Evolutionary conservation across 2,888 invertebrate species (phyloP).

Genomic region (Alcis repandata): DNA sequence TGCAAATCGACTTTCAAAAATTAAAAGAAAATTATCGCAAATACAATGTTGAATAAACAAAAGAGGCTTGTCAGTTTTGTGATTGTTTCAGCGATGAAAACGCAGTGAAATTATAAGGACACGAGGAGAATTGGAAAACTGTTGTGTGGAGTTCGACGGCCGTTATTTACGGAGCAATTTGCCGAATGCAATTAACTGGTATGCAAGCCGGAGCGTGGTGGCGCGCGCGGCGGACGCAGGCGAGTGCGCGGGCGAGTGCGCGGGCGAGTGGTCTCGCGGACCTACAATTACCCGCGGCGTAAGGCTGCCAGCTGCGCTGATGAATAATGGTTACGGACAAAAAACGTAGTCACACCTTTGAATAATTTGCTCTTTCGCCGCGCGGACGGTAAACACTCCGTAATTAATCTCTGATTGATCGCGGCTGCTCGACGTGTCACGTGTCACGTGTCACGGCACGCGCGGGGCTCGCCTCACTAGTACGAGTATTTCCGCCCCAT

Average conservation of each 20-base stretch:
- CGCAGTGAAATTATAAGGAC: slow-evolving; percentile 56
- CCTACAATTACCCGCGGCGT: background rate
- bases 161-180: slow-evolving; percentile 34
- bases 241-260: background rate
- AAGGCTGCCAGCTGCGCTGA: slow-evolving; percentile 37
- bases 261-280: background rate
- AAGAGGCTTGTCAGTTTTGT: slow-evolving; percentile 19
- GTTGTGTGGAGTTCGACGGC: slow-evolving; percentile 48
- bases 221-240: background rate
- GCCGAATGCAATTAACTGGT: slow-evolving; percentile 31
- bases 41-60: background rate
- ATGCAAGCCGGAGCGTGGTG: background rate
- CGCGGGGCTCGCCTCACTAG: too few relatives aligned
- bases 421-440: background rate
- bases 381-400: slow-evolving; percentile 6
- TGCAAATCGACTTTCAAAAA: background rate
- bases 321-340: slow-evolving; percentile 51
- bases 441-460: background rate
- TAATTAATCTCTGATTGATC: slow-evolving; percentile 12
- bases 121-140: slow-evolving; percentile 56
- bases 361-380: slow-evolving; percentile 52
- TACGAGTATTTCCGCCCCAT: background rate
- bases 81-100: slow-evolving; percentile 35
- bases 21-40: background rate
- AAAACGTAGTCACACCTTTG: slow-evolving; percentile 32